Base-by-base conservation (phyloP, 2,113 vertebrate genomes). In the Theropithecus gelada region DNA sequence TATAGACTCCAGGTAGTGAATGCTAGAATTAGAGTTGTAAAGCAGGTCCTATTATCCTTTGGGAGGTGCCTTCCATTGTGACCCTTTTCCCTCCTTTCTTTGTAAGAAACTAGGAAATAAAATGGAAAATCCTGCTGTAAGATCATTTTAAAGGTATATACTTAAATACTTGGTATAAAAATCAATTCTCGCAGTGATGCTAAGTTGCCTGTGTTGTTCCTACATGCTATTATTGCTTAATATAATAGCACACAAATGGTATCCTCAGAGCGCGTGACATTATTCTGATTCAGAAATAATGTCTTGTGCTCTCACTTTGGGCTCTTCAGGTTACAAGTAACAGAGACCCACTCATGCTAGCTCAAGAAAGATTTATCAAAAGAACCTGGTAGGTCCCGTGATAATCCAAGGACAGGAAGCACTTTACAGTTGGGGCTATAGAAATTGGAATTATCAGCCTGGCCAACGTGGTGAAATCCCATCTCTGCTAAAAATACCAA, bases 21-120 rank as follows among this genome's bases (percentile, higher is more conserved):
- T 96, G 82, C 92, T 97, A 89, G 95, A 97, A 97, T 98, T 96
- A 96, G 78, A 91, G 68, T 72, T 96, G 59, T 64, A 93, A 75
- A 97, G 92, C 61, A 80, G 61, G 83, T 96, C 83, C 72, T 97
- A 52, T 94, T 97, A 93, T 94, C 84, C 96, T 96, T 90, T 94
- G 93, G 89, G 89, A 91, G 82, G 85, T 88, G 50, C 78, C 88
- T 97, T 97, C 78, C 50, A 35, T 93, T 94, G 52, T 97, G 91
- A 95, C 92, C 89, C 81, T 68, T 97, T 94, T 57, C 61, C 68
- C 68, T 97, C 78, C 78, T 94, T 93, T 91, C 94, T 93, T 96
- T 96, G 86, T 97, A 75, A 97, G 92, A 97, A 97, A 86, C 59
- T 55, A 79, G 59, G 30, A 93, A 96, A 76, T 78, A 87, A 88